Percentiles rank a stretch among this genome's conserved stretches.
Evolutionary conservation across 2,113 vertebrate species (phyloP).

Genomic region (Proterorhinus semilunaris): DNA sequence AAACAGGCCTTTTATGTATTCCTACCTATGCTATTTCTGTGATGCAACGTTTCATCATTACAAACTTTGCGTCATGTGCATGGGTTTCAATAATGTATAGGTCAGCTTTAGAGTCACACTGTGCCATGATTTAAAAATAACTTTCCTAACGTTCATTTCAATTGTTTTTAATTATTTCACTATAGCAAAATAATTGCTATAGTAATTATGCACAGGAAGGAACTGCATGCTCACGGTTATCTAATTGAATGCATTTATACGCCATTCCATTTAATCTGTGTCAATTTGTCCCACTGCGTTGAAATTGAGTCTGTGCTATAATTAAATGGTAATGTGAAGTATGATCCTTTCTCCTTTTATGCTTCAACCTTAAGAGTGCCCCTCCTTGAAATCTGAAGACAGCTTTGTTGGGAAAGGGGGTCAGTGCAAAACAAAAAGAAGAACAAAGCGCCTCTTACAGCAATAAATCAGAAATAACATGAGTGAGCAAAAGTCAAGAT

Average conservation of each 20-base stretch:
- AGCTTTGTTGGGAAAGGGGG: slow-evolving; percentile 10
- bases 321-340: neutral
- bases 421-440: slow-evolving; percentile 22
- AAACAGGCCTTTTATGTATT: neutral
- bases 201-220: too few species aligned
- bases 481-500: slow-evolving; percentile 55
- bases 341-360: neutral
- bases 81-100: neutral
- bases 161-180: too few species aligned
- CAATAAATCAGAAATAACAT: slow-evolving; percentile 52
- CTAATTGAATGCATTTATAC: neutral
- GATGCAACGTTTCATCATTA: neutral
- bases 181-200: too few species aligned
- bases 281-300: neutral
- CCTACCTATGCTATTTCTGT: neutral
- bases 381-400: slow-evolving; percentile 34
- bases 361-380: slow-evolving; percentile 21
- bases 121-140: too few species aligned
- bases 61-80: neutral
- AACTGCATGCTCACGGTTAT: too few species aligned
- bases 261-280: neutral
- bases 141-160: too few species aligned
- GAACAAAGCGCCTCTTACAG: slow-evolving; percentile 23
- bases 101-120: too few species aligned
- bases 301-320: neutral